Evolutionary conservation across 2,113 vertebrate genomes (phyloP), one percentile per base, ranked within the genome.

Genomic region (Bufo bufo): DNA sequence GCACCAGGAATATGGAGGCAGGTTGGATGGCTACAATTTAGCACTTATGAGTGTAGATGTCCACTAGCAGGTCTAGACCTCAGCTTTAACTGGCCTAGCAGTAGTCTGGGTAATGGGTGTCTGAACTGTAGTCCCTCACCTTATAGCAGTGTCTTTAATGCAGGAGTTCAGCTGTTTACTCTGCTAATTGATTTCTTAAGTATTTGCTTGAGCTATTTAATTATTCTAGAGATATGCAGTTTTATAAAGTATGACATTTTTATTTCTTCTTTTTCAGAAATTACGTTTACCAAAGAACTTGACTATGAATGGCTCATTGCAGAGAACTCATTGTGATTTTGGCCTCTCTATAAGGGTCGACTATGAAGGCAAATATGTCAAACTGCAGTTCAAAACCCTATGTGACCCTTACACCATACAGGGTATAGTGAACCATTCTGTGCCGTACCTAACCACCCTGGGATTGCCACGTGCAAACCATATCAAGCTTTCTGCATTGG

Each of bases 341-440:
- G 89, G 75, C 14, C n/a, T 96, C 61, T 91, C 92, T 10, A 81
- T 91, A 47, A 91, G 85, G 59, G 80, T 97, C 52, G 93, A 88
- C 20, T 91, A 91, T 5, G 94, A 96, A 75, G 69, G 77, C 81
- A 92, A 93, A 86, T 82, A 92, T 33, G 86, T 92, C 47, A 88
- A 91, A 85, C 71, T 95, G 88, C 92, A 93, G 82, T 85, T 97
- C 54, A 89, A 90, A 19, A 90, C 89, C n/a, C 91, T 92, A 89
- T 96, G 94, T 3, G 77, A 92, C 17, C 91, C 92, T 0, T 91
- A 90, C 0, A 47, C 52, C 0, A 82, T 96, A 45, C 93, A 88
- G 14, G 95, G 95, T 14, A 69, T 49, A 7, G 89, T 97, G 59
- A 92, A 72, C 16, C 95, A 96, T 90, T 94, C 95, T 0, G 71